These are phyloP conservation scores for Danionella dracula DNA, from an alignment of 2,797 vertebrate species.

Conservation along the genomic window DNA sequence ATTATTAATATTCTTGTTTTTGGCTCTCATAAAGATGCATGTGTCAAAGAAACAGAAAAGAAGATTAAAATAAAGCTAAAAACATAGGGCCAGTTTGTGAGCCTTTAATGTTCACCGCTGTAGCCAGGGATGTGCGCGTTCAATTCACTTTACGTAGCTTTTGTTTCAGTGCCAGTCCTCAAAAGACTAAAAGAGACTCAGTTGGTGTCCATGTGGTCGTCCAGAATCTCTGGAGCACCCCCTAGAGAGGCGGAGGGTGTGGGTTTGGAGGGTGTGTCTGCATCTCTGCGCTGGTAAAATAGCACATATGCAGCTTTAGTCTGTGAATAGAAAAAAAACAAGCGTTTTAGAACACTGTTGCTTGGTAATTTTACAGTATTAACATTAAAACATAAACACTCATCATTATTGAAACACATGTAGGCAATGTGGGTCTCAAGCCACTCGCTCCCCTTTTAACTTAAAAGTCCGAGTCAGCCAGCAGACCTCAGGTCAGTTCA, in stretches of 20 bases:
- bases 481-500: no score
- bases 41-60: conserved; percentile 42
- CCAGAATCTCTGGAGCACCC: conserved; percentile 60
- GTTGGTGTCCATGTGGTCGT: conserved; percentile 80
- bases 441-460: no score
- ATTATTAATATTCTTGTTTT: conserved; percentile 28
- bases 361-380: no score
- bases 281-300: conserved; percentile 84
- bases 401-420: no score
- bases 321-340: conserved; percentile 61
- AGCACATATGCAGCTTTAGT: conserved; percentile 94
- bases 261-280: conserved; percentile 59
- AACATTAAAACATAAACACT: no score
- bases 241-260: conserved; percentile 66
- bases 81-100: conserved; percentile 47
- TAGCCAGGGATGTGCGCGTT: conserved; percentile 53
- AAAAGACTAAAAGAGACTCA: conserved; percentile 53
- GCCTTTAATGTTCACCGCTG: conserved; percentile 55
- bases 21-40: conserved; percentile 56
- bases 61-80: conserved; percentile 43
- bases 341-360: no score
- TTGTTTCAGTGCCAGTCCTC: conserved; percentile 59
- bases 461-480: no score
- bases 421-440: no score
- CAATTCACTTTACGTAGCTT: conserved; percentile 55